Percentiles rank a stretch among this genome's conserved stretches.
phyloP scores from a whole-genome alignment of 2,797 vertebrate species.

The Naso thynnoides region DNA sequence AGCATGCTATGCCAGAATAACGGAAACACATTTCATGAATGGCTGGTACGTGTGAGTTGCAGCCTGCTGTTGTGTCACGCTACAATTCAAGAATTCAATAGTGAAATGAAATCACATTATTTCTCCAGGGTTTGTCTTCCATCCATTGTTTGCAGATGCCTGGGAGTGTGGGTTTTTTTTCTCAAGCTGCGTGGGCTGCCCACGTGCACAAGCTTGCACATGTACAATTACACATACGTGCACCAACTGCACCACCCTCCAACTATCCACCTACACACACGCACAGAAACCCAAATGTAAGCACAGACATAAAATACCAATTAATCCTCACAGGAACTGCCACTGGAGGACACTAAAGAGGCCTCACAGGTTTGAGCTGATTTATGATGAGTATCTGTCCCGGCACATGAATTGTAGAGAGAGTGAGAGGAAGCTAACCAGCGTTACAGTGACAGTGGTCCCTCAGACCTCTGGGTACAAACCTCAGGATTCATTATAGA shows the following conservation, averaged over 20 bases:
- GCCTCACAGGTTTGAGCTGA: constrained; percentile 28
- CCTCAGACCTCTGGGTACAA: constrained; percentile 36
- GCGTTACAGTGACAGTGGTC: constrained; percentile 13
- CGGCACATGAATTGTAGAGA: constrained; percentile 21
- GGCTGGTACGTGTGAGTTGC: constrained; percentile 16
- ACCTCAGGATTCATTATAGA: constrained; percentile 51
- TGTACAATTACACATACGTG: constrained; percentile 10
- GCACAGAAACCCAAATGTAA: constrained; percentile 15
- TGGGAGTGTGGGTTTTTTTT: constrained; percentile 39
- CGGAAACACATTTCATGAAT: constrained; percentile 39
- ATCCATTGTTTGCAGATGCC: constrained; percentile 32
- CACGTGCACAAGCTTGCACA: constrained; percentile 21
- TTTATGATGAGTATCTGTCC: constrained; percentile 30
- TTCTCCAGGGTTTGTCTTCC: constrained; percentile 41
- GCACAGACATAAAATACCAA: background rate
- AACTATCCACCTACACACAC: constrained; percentile 28
- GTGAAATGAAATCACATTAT: constrained; percentile 33
- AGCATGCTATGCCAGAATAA: constrained; percentile 4
- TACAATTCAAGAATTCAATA: constrained; percentile 33
- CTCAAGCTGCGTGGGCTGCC: constrained; percentile 44
- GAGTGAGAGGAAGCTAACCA: constrained; percentile 15
- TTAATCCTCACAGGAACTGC: constrained; percentile 28
- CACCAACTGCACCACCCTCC: constrained; percentile 35
- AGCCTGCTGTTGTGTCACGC: background rate
- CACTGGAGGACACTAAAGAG: constrained; percentile 18